Base-by-base conservation (phyloP, 2,888 invertebrate genomes). In the Cephalotes varians region DNA sequence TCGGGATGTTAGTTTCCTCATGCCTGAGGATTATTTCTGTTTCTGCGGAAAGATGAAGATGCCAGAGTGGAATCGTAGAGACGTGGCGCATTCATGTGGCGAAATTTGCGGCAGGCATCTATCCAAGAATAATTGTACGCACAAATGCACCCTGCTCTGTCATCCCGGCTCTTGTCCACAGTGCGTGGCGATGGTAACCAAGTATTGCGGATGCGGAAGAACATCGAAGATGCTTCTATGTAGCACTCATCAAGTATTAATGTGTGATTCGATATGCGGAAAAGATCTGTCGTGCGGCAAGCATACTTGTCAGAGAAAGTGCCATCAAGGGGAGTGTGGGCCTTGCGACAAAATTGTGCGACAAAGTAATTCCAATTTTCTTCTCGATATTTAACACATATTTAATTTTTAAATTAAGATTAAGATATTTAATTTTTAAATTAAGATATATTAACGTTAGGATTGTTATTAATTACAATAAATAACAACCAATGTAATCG, bases 81-180 rank as follows among this genome's bases (percentile, higher is more conserved):
- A 97, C 82, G 96, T 97, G 12, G 98, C 99, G 0, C 99, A 99
- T 95, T 97, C 98, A 37, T 99, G 99, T 94, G 99, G 99, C 0
- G 97, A 98, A 88, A 95, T 97, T 0, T 99, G 99, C 93, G 96
- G 96, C n/a, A 96, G 96, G 15, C 94, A 95, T n/a, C 95, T 96
- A 28, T 81, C 91, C 12, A 91, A 92, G 65, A 93, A 88, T 47
- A 86, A 82, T 58, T 93, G 93, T 58, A 88, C 88, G 15, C 91
- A 93, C 60, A 93, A 93, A 54, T 98, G 98, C 94, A 97, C 96
- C 15, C 95, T 98, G 89, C 95, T 97, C 0, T 93, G 93, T 37
- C 99, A 99, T 94, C 99, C 99, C 0, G 99, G 99, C 0, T 98
- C 99, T 0, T 99, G 99, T 95, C 98, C 98, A 1, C 97, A 97